Evolutionary conservation across 2,113 vertebrate species (phyloP).

Genomic region (Amphiprion percula): DNA sequence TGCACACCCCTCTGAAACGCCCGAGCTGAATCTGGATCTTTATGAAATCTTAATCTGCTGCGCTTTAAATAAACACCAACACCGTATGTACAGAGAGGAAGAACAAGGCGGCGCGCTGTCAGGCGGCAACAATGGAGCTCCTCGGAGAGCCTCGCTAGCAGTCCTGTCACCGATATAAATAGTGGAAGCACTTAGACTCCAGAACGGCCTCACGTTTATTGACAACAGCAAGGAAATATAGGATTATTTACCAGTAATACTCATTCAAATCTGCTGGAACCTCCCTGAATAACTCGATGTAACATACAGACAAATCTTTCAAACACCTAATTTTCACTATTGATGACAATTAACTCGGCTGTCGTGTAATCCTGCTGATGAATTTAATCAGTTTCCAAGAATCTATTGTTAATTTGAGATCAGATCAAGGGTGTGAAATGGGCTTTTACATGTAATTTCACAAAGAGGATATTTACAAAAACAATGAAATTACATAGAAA

Average conservation of each 20-base stretch:
- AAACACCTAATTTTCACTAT: no score
- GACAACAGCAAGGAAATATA: slow-evolving; percentile 37
- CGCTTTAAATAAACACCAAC: slow-evolving; percentile 89
- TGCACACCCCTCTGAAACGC: slow-evolving; percentile 62
- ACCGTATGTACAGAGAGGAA: slow-evolving; percentile 77
- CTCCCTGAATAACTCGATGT: not conserved
- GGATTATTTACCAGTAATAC: slow-evolving; percentile 18
- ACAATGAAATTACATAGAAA: no score
- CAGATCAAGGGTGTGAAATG: no score
- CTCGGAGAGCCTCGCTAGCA: slow-evolving; percentile 84
- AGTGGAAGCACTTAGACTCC: slow-evolving; percentile 78
- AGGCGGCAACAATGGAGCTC: slow-evolving; percentile 83
- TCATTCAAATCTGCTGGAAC: not conserved
- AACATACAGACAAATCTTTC: no score
- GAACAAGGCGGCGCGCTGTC: slow-evolving; percentile 85
- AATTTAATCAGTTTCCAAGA: no score
- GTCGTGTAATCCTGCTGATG: no score
- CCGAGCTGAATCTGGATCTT: slow-evolving; percentile 73
- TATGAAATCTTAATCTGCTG: slow-evolving; percentile 89
- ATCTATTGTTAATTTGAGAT: no score
- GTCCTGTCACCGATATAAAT: slow-evolving; percentile 90
- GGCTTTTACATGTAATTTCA: no score
- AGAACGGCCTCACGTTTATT: slow-evolving; percentile 41
- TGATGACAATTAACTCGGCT: no score
- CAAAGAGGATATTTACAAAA: no score